These are phyloP conservation scores for Sminthurides bifidus DNA, from an alignment of 1,140 invertebrate species.

Conservation along the genomic window DNA sequence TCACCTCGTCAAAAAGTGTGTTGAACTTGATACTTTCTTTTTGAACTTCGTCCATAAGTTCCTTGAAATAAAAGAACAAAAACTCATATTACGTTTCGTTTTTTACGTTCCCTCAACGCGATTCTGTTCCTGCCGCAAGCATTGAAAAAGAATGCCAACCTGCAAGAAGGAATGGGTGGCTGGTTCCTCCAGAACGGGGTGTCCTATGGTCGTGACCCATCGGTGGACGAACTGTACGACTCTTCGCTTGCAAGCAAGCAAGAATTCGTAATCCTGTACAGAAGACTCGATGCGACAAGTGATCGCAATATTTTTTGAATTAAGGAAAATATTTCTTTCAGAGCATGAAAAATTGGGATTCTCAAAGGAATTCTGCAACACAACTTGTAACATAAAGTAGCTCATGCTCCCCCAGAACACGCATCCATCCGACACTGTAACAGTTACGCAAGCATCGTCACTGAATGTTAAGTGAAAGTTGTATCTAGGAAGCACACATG, in stretches of 20 bases:
- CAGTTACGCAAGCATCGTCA: no score
- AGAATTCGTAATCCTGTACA: constrained; percentile 55
- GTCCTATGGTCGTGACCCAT: constrained; percentile 59
- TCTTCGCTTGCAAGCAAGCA: constrained; percentile 57
- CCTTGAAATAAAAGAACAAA: constrained; percentile 39
- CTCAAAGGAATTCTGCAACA: no score
- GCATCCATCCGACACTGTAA: no score
- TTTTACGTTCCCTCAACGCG: no score
- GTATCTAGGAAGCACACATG: no score
- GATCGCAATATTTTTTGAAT: constrained; percentile 26
- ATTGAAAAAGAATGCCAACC: no score
- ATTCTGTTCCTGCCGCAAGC: no score
- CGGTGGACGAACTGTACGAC: constrained; percentile 55
- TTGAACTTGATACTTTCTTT: constrained; percentile 43
- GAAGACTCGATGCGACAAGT: constrained; percentile 49
- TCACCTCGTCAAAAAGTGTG: constrained; percentile 49
- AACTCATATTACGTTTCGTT: no score
- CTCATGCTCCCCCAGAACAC: no score
- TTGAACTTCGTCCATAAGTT: constrained; percentile 55
- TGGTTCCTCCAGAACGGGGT: constrained; percentile 62
- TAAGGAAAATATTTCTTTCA: constrained; percentile 31
- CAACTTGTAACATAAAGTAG: no score
- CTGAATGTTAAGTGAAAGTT: no score
- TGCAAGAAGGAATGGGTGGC: constrained; percentile 58
- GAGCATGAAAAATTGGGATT: neutral